Evolutionary conservation across 1,140 invertebrate genomes (phyloP), one percentile per base, ranked within the genome.

Genomic region (Lordiphosa stackelbergi): DNA sequence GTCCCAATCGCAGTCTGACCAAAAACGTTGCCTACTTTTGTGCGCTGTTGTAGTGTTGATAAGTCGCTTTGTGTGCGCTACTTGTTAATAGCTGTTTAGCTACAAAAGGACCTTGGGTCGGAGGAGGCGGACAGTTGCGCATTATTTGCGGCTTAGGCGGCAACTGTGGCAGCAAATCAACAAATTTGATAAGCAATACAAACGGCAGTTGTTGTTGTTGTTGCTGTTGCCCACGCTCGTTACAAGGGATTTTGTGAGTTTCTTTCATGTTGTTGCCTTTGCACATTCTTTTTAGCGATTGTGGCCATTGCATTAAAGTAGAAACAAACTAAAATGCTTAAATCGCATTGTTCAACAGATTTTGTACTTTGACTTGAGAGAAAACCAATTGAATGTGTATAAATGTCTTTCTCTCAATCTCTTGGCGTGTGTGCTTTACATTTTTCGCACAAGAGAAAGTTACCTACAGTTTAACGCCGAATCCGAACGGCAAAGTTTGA

Each of bases 111-210:
- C 11, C 37, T 11, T 13, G 46, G 11, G 35, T 13, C 34, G 24
- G 6, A 45, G 22, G 38, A 13, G 28, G 19, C 5, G 5, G 54
- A 49, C 37, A 53, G 56, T 64, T 65, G 54, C 63, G 75, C 73
- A 79, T 79, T 79, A 79, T 75, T 79, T 79, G 75, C 77, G 77
- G 75, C 75, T 79, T 79, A 83, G 59, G 53, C 42, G 62, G 45
- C 55, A 64, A 52, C 77, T 81, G 66, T 34, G 71, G 71, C 75
- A 71, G 68, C 72, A 81, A 81, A 81, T 81, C 75, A 81, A 83
- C 77, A 83, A 81, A 81, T 81, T 81, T 81, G 75, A 81, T 81
- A 81, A 81, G 75, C 72, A 81, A 81, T 72, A 79, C 70, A 79
- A 79, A 81, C 70, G 65, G 49, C 54, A 43, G 41, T 55, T 49